Evolutionary conservation across 92 coral and sea anemone genomes (phyloP).

Genomic region (Zoanthus solanderi): DNA sequence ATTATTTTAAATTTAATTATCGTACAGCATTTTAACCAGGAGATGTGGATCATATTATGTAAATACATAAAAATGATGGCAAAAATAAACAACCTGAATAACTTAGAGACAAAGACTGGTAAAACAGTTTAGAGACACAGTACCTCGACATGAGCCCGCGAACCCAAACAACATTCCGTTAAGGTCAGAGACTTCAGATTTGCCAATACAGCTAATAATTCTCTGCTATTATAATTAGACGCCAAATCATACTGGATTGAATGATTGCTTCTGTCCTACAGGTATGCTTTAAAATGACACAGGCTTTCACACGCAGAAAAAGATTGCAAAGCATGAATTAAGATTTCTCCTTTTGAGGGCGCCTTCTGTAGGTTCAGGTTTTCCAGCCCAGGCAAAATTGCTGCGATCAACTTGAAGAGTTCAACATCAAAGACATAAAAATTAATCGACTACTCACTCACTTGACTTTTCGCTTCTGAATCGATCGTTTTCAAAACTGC

Average conservation of each 20-base stretch:
- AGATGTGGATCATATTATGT: no score
- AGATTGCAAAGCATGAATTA: neutral
- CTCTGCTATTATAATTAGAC: no score
- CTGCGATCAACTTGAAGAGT: conserved; percentile 11
- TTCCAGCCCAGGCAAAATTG: conserved; percentile 12
- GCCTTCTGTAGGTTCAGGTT: neutral
- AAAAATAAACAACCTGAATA: no score
- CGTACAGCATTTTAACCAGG: no score
- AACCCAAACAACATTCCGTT: neutral
- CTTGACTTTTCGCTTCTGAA: conserved; percentile 26
- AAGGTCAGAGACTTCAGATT: conserved; percentile 1
- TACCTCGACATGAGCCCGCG: neutral
- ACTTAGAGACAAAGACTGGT: neutral
- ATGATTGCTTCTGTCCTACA: neutral
- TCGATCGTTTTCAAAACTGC: neutral
- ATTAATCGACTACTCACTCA: neutral
- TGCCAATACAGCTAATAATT: neutral
- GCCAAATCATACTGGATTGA: neutral
- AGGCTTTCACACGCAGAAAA: conserved; percentile 19
- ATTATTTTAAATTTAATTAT: no score
- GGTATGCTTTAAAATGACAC: neutral
- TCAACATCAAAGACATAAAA: conserved; percentile 15
- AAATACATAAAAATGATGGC: no score
- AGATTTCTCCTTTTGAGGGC: neutral
- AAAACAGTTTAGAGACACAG: neutral